Evolutionary conservation across 2,888 invertebrate genomes (phyloP).

Genomic region (Congeria kusceri): DNA sequence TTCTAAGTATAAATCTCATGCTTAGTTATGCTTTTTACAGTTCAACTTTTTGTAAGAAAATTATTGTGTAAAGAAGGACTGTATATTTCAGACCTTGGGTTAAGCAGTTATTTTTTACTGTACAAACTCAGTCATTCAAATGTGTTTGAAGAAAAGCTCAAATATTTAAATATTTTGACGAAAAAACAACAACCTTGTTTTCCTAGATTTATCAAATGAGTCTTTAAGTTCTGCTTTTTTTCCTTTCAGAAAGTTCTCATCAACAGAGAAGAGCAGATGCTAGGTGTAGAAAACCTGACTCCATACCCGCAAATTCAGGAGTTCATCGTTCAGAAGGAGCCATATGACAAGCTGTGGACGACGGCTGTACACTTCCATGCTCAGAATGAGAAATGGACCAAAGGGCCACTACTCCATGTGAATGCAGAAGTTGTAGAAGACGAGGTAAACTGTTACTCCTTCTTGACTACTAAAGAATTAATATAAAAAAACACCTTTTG

Average conservation of each 20-base stretch:
- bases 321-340: slow-evolving; percentile 80
- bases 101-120: too few relatives aligned
- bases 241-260: slow-evolving; percentile 80
- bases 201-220: not conserved
- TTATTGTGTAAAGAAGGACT: too few relatives aligned
- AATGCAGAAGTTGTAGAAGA: slow-evolving; percentile 85
- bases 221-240: not conserved
- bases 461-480: too few relatives aligned
- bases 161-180: too few relatives aligned
- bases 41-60: too few relatives aligned
- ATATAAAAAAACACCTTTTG: too few relatives aligned
- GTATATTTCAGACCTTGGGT: too few relatives aligned
- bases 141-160: too few relatives aligned
- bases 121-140: too few relatives aligned
- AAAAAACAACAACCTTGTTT: too few relatives aligned
- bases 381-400: slow-evolving; percentile 85
- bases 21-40: too few relatives aligned
- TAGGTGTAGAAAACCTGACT: slow-evolving; percentile 80
- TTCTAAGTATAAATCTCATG: too few relatives aligned
- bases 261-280: slow-evolving; percentile 82
- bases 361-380: slow-evolving; percentile 83
- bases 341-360: slow-evolving; percentile 84
- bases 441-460: slow-evolving; percentile 77
- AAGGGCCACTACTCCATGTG: slow-evolving; percentile 84
- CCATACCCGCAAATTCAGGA: slow-evolving; percentile 81